phyloP scores from a whole-genome alignment of 2,113 vertebrate genomes.

The Gulo gulo region DNA sequence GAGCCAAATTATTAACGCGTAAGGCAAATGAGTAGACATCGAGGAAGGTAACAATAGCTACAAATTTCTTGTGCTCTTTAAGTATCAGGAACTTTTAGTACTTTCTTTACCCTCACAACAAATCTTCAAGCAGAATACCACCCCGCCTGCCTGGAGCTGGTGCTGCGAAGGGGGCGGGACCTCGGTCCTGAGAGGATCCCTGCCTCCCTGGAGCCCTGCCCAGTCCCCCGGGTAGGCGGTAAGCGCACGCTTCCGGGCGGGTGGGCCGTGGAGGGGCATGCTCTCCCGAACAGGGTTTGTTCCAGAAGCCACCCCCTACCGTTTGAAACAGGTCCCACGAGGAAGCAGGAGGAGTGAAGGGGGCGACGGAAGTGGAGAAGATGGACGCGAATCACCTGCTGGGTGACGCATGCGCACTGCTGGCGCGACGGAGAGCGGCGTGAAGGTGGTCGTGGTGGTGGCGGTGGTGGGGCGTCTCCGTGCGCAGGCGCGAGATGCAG shows the following conservation, averaged over 20 bases:
- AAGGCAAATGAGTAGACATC: background rate
- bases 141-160: background rate
- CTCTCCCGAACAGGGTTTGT: background rate
- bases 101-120: background rate
- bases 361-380: accelerated
- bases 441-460: too few relatives aligned
- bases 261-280: background rate
- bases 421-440: accelerated
- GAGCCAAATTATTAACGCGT: background rate
- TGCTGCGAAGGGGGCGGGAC: background rate
- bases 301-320: background rate
- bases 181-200: background rate
- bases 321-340: background rate
- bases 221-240: accelerated
- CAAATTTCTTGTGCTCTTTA: background rate
- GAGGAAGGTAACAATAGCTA: background rate
- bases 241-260: accelerated
- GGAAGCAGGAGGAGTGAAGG: background rate
- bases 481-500: background rate
- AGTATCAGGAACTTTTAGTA: background rate
- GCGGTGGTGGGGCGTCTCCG: background rate
- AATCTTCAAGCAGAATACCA: too few relatives aligned
- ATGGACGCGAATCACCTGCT: accelerated
- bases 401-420: background rate
- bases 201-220: background rate